These are phyloP conservation scores for Symphodus melops DNA, from an alignment of 2,113 vertebrate species.

Conservation along the genomic window DNA sequence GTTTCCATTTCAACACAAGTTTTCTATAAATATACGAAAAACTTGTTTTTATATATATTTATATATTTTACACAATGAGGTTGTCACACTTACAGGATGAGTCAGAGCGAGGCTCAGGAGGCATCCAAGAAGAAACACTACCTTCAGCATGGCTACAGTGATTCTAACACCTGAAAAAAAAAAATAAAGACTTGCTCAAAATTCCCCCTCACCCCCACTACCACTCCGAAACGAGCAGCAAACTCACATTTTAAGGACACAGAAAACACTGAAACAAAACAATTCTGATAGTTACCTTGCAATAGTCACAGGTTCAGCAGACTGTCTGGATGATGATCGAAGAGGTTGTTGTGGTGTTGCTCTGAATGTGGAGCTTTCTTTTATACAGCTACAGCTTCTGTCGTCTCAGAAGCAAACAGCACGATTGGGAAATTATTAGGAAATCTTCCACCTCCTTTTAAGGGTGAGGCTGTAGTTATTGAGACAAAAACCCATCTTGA, in stretches of 20 bases:
- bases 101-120: conserved; percentile 67
- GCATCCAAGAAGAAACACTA: conserved; percentile 57
- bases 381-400: conserved; percentile 7
- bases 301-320: conserved; percentile 19
- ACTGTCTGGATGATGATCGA: neutral
- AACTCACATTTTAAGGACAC: neutral
- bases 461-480: conserved; percentile 9
- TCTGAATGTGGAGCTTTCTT: neutral
- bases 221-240: neutral
- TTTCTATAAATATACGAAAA: too few relatives aligned
- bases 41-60: too few relatives aligned
- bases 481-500: neutral
- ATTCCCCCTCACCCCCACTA: too few relatives aligned
- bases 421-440: conserved; percentile 32
- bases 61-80: too few relatives aligned
- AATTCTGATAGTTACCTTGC: conserved; percentile 21
- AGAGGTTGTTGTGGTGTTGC: conserved; percentile 8
- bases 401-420: neutral
- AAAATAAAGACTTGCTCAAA: neutral
- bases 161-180: conserved; percentile 15
- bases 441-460: conserved; percentile 7
- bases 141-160: conserved; percentile 73
- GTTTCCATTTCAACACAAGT: too few relatives aligned
- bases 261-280: neutral
- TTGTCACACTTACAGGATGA: conserved; percentile 61